A percentile compares a stretch with the other conserved stretches of the same genome.
phyloP scores from a whole-genome alignment of 1,140 invertebrate genomes.

The Micrasema minimum region DNA sequence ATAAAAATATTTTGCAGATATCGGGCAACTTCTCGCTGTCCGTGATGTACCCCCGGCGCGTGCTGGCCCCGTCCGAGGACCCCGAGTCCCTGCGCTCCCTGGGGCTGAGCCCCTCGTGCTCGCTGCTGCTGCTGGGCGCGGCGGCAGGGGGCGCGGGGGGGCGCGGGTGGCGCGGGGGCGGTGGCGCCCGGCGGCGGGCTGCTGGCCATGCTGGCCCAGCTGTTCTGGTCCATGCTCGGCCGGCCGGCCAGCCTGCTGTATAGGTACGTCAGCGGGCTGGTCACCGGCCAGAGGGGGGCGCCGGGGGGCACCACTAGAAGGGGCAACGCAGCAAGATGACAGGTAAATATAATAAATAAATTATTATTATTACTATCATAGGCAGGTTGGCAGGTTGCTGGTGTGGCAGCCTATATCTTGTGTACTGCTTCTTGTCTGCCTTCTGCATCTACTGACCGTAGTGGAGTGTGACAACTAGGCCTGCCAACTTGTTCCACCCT shows the following conservation, averaged over 20 bases:
- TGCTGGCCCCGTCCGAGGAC: slow-evolving; percentile 74
- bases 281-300: slow-evolving; percentile 50
- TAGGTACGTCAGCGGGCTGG: slow-evolving; percentile 56
- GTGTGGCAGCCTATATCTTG: no score
- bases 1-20: slow-evolving; percentile 42
- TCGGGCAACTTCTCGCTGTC: slow-evolving; percentile 70
- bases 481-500: no score
- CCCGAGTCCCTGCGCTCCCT: slow-evolving; percentile 73
- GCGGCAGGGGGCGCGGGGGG: slow-evolving; percentile 34
- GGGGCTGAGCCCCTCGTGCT: slow-evolving; percentile 81
- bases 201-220: slow-evolving; percentile 59
- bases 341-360: slow-evolving; percentile 4
- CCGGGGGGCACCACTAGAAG: not conserved
- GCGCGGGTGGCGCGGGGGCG: slow-evolving; percentile 27
- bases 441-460: no score
- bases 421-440: no score
- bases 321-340: slow-evolving; percentile 6
- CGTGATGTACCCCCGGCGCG: slow-evolving; percentile 81
- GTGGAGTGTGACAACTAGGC: no score
- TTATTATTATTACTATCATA: no score
- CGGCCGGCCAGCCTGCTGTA: slow-evolving; percentile 57
- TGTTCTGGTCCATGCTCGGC: slow-evolving; percentile 59
- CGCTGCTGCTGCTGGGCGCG: slow-evolving; percentile 79
- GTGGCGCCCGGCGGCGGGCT: no score
- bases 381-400: no score